Evolutionary conservation across 2,888 invertebrate species (phyloP).

Genomic region (Neocrepidodera transversa): DNA sequence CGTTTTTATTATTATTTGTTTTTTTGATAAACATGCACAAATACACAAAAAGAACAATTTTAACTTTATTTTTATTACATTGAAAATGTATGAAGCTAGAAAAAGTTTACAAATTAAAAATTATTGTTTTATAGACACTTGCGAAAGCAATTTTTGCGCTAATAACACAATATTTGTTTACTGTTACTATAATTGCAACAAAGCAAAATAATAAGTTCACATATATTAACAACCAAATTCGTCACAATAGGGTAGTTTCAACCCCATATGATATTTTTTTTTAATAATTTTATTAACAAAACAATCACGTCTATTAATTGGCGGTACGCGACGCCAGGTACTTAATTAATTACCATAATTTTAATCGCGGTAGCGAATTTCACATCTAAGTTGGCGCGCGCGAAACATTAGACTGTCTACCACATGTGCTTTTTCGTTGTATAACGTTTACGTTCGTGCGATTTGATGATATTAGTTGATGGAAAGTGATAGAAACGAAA

Average conservation of each 20-base stretch:
- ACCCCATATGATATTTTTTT: not conserved
- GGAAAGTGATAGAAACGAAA: conserved; percentile 30
- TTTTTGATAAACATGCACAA: not conserved
- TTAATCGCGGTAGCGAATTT: conserved; percentile 37
- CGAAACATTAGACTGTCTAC: conserved; percentile 53
- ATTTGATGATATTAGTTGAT: conserved; percentile 22
- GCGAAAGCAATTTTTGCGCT: not conserved
- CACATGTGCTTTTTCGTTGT: conserved; percentile 52
- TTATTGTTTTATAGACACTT: not conserved
- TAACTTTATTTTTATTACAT: no score
- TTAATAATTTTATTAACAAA: not conserved
- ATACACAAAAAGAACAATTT: no score
- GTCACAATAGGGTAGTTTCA: no score
- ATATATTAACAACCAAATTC: no score
- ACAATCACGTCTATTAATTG: not conserved
- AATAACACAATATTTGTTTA: not conserved
- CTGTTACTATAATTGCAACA: not conserved
- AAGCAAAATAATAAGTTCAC: not conserved
- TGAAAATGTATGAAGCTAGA: no score
- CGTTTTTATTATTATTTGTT: conserved; percentile 14
- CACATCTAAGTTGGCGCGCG: conserved; percentile 49
- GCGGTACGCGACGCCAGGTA: not conserved
- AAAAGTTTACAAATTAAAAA: not conserved
- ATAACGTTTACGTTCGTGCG: conserved; percentile 38
- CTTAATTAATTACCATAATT: not conserved